Evolutionary conservation across 1,140 invertebrate species (phyloP), one percentile per base, ranked within the genome.

Genomic region (Acromyrmex charruanus): DNA sequence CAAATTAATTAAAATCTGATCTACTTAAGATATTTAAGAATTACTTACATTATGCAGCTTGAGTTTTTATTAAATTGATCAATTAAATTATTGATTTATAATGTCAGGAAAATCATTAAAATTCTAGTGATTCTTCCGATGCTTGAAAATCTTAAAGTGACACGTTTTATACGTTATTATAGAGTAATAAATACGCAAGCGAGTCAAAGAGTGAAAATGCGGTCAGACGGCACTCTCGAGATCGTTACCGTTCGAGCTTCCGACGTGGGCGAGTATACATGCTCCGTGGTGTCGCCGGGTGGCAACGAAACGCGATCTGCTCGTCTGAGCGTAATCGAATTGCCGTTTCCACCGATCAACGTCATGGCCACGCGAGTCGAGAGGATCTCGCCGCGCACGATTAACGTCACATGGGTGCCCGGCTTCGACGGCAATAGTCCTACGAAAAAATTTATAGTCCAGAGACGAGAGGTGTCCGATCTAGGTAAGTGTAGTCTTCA

Each of bases 341-440:
- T 99, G 77, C 99, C 99, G 0, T 98, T 98, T 93, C 97, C 98
- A 28, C 99, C 99, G 0, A 98, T 97, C 44, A 98, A 98, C 92
- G 98, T 99, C 1, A 96, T 96, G 89, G 99, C 98, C 1, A 94
- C 95, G 66, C 96, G 98, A 18, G 90, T 98, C 6, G 95, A 96
- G 44, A 84, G 53, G 93, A 97, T 93, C 93, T 96, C 87, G 90
- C 96, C 35, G 91, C 96, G 66, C 25, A 94, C 97, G 16, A 98
- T 99, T 53, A 99, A 99, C 94, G 97, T 99, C 0, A 97, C 97
- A 16, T 99, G 99, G 99, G 97, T 98, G 10, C 97, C 98, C 0
- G 98, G 98, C 14, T 99, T 99, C 95, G 98, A 99, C 96, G 99
- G 99, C 59, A 99, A 99, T 93, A 99, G 98, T 93, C 98, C 98